phyloP scores from a whole-genome alignment of 2,888 invertebrate species.

The Notocelia uddmanniana region DNA sequence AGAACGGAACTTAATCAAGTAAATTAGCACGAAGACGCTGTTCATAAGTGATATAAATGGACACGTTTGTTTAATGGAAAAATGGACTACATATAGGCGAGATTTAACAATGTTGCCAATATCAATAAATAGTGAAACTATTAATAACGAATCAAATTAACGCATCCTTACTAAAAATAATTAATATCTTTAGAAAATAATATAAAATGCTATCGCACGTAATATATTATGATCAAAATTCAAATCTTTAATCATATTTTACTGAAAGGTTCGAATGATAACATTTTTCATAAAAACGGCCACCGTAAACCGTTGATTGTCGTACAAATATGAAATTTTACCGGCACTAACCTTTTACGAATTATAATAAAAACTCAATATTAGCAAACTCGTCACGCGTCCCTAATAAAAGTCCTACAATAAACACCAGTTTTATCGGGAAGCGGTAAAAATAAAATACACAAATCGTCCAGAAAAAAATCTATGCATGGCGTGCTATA shows the following conservation, averaged over 20 bases:
- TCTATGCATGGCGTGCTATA: conserved; percentile 75
- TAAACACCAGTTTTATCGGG: conserved; percentile 76
- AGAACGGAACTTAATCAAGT: conserved; percentile 37
- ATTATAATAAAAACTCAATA: conserved; percentile 73
- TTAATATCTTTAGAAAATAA: no score
- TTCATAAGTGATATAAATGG: conserved; percentile 1
- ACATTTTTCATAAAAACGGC: conserved; percentile 18
- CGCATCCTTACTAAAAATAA: no score
- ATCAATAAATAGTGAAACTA: no score
- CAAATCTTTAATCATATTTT: background rate
- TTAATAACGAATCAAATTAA: no score
- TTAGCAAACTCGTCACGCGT: conserved; percentile 75
- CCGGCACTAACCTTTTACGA: conserved; percentile 66
- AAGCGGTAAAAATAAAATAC: conserved; percentile 75
- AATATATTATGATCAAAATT: no score
- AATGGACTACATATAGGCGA: background rate
- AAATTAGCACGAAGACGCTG: conserved; percentile 5
- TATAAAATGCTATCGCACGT: no score
- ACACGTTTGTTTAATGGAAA: background rate
- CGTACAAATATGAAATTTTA: conserved; percentile 47
- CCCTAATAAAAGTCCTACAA: conserved; percentile 71
- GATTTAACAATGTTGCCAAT: no score
- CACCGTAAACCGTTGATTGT: conserved; percentile 33
- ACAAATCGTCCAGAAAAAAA: conserved; percentile 74
- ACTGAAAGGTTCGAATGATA: conserved; percentile 11